Conservation (phyloP, 2,797 vertebrate species). For the Megalops cyprinoides region DNA sequence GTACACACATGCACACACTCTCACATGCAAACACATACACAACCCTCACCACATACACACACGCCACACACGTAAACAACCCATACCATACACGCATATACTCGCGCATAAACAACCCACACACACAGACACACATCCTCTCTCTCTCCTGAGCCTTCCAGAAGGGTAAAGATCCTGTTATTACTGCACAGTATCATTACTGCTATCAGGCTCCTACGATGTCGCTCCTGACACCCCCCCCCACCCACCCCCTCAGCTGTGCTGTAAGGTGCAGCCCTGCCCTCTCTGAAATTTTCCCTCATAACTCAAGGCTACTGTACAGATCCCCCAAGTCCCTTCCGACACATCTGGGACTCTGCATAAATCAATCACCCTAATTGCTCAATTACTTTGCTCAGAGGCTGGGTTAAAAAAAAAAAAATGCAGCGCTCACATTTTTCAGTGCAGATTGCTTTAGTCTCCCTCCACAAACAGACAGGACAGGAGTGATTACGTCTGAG, state of each 20-base stretch:
- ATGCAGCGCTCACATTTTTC: conserved; percentile 43
- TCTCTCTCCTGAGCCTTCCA: conserved; percentile 43
- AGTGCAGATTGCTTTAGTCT: conserved; percentile 48
- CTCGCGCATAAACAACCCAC: background rate
- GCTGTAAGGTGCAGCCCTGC: too few species aligned
- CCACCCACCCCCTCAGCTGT: too few species aligned
- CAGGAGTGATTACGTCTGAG: conserved; percentile 57
- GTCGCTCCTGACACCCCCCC: too few species aligned
- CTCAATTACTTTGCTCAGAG: conserved; percentile 64
- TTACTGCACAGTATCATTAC: background rate
- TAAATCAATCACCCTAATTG: conserved; percentile 75
- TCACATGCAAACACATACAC: too few species aligned
- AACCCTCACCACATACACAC: too few species aligned
- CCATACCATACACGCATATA: too few species aligned
- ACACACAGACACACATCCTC: background rate
- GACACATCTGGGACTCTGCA: conserved; percentile 50
- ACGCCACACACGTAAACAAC: background rate
- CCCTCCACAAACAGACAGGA: conserved; percentile 64
- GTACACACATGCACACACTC: too few species aligned
- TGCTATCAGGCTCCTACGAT: background rate
- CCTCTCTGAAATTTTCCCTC: conserved; percentile 36
- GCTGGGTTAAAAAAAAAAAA: conserved; percentile 24
- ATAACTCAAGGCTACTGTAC: conserved; percentile 69
- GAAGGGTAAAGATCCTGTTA: background rate
- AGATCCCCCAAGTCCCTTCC: conserved; percentile 53